phyloP scores from a whole-genome alignment of 2,888 invertebrate species.

The Eudasyphora cyanicolor region DNA sequence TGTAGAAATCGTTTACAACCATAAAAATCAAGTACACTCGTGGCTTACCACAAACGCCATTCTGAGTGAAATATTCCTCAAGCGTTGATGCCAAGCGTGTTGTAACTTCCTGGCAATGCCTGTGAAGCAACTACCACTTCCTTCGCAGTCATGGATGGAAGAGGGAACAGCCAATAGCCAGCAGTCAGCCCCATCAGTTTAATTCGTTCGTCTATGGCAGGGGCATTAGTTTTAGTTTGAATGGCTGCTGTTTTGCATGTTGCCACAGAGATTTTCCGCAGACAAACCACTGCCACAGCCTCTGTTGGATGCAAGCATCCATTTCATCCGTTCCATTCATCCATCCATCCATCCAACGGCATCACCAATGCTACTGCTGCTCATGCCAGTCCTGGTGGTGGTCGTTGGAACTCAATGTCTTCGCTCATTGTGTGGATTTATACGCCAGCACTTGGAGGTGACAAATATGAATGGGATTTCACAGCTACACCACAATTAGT shows the following conservation, averaged over 20 bases:
- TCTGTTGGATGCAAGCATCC: too few relatives aligned
- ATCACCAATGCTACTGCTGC: too few relatives aligned
- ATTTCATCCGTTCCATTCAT: background rate
- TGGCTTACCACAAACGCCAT: constrained; percentile 56
- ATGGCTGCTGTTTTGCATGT: background rate
- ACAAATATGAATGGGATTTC: constrained; percentile 62
- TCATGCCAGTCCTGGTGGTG: too few relatives aligned
- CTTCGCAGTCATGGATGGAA: background rate
- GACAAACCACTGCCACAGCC: background rate
- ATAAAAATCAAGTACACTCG: constrained; percentile 62
- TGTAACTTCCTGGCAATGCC: too few relatives aligned
- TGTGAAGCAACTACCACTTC: background rate
- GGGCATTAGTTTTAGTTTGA: background rate
- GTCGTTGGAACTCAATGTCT: background rate
- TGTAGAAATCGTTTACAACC: constrained; percentile 23
- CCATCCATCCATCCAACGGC: background rate
- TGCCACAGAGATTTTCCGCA: background rate
- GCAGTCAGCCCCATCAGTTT: constrained; percentile 18
- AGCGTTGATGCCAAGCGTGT: constrained; percentile 15
- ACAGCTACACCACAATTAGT: constrained; percentile 63
- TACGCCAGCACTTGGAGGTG: constrained; percentile 36
- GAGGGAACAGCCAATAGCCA: background rate
- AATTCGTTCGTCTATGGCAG: background rate
- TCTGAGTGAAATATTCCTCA: constrained; percentile 55
- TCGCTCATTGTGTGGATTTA: constrained; percentile 13